Evolutionary conservation across 2,888 invertebrate genomes (phyloP).

Genomic region (Pteria penguin): DNA sequence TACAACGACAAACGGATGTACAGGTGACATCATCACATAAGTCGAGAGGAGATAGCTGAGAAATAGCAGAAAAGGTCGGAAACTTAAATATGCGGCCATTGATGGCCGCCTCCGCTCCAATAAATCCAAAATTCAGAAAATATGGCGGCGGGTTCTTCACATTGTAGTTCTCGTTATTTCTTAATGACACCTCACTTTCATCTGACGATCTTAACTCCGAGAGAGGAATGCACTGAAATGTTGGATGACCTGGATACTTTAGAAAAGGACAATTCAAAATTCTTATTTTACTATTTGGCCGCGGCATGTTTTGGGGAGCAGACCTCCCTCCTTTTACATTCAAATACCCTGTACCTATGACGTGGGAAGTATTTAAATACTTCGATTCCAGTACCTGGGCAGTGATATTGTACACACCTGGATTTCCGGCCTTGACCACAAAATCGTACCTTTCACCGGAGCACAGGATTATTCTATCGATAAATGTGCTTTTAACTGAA

Average conservation of each 20-base stretch:
- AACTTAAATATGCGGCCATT: background rate
- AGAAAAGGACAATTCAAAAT: background rate
- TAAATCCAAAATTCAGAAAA: slow-evolving; percentile 1
- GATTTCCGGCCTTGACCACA: background rate
- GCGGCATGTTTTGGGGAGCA: background rate
- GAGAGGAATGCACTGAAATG: background rate
- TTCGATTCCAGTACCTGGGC: background rate
- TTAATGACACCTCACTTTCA: background rate
- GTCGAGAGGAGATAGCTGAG: background rate
- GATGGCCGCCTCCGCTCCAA: background rate
- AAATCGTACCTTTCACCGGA: slow-evolving; percentile 26
- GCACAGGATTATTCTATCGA: slow-evolving; percentile 17
- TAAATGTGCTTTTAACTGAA: background rate
- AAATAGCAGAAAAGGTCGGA: background rate
- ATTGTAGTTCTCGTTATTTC: background rate
- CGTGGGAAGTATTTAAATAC: background rate
- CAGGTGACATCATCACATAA: background rate
- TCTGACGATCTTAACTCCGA: background rate
- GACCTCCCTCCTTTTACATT: background rate
- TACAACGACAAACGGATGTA: background rate
- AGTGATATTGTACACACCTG: background rate
- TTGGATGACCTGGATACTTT: background rate
- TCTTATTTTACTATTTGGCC: background rate
- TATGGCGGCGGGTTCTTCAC: no score
- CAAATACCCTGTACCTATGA: background rate